Conservation (phyloP, 2,888 invertebrate species). For the Taenaris catops region DNA sequence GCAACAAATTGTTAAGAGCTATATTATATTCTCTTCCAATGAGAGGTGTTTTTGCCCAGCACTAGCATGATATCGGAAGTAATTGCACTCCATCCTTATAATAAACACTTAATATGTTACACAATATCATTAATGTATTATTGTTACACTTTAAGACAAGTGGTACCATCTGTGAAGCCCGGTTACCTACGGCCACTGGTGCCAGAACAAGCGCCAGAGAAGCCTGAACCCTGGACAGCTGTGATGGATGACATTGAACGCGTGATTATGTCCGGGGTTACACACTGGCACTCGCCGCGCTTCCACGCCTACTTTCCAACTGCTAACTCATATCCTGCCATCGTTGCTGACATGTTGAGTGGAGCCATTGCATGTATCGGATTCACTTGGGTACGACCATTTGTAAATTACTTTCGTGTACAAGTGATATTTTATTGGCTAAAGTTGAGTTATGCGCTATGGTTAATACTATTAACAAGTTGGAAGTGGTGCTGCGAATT, state of each 20-base stretch:
- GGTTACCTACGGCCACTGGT: conserved; percentile 94
- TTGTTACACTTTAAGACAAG: conserved; percentile 79
- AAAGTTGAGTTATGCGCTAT: too few relatives aligned
- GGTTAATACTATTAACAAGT: too few relatives aligned
- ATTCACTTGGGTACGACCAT: conserved; percentile 92
- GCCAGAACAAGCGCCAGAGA: conserved; percentile 90
- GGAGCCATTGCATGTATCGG: conserved; percentile 98
- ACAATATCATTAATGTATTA: neutral
- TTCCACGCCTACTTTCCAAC: conserved; percentile 98
- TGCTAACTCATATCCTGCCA: conserved; percentile 95
- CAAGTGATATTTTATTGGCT: too few relatives aligned
- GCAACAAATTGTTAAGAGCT: too few relatives aligned
- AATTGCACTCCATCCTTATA: too few relatives aligned
- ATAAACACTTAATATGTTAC: too few relatives aligned
- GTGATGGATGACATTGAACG: conserved; percentile 96
- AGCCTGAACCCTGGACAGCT: conserved; percentile 93
- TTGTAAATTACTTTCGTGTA: too few relatives aligned
- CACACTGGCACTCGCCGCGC: conserved; percentile 97
- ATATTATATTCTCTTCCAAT: too few relatives aligned
- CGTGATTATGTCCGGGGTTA: conserved; percentile 98
- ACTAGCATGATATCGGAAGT: too few relatives aligned
- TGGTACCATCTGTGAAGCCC: conserved; percentile 94
- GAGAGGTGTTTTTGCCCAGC: too few relatives aligned
- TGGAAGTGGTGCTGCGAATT: too few relatives aligned
- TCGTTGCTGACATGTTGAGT: conserved; percentile 96